Percentiles rank a stretch among this genome's conserved stretches.
These are phyloP conservation scores for Rana temporaria DNA, from an alignment of 2,113 vertebrate species.

Conservation along the genomic window DNA sequence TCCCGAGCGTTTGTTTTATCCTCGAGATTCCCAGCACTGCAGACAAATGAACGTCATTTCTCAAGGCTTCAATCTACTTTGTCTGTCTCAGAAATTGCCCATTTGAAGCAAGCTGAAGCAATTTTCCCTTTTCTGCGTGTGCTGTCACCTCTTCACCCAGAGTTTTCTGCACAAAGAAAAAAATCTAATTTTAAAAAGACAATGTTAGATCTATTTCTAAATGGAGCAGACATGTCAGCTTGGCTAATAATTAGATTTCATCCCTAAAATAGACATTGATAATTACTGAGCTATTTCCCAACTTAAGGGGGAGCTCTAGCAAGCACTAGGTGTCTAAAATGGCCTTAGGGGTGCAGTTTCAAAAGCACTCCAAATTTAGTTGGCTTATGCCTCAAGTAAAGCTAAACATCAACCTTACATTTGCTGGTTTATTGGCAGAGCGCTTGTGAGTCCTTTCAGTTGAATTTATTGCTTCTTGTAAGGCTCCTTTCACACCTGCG, in stretches of 20 bases:
- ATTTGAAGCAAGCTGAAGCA: slow-evolving; percentile 39
- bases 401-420: no score
- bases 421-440: no score
- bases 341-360: no score
- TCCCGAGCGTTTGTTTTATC: slow-evolving; percentile 45
- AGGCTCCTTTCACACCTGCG: no score
- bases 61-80: slow-evolving; percentile 25
- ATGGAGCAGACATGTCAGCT: not conserved
- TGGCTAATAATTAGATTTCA: slow-evolving; percentile 15
- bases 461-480: no score
- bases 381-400: no score
- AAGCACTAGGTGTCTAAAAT: no score
- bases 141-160: slow-evolving; percentile 36
- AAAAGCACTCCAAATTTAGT: no score
- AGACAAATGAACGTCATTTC: slow-evolving; percentile 43
- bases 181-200: not conserved
- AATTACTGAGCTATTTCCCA: not conserved
- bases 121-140: slow-evolving; percentile 12
- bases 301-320: no score
- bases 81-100: slow-evolving; percentile 25
- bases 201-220: not conserved
- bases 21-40: slow-evolving; percentile 14
- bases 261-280: not conserved
- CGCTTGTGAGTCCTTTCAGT: no score
- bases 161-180: not conserved